Evolutionary conservation across 1,140 invertebrate species (phyloP).

Genomic region (Leguminivora glycinivorella): DNA sequence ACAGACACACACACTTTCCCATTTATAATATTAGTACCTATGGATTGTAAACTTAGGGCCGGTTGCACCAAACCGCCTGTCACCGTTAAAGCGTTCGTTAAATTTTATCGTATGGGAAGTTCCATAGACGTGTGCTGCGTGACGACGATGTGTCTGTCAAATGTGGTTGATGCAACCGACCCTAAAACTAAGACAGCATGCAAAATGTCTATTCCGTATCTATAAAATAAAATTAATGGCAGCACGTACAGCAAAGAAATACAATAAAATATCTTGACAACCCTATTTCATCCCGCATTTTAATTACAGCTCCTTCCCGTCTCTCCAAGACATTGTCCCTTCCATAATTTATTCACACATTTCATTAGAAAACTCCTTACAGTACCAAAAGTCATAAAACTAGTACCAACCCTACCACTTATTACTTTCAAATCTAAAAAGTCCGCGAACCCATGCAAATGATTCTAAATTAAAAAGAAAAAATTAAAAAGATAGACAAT

Average conservation of each 20-base stretch:
- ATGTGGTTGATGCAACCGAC: too few relatives aligned
- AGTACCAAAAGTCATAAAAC: not conserved
- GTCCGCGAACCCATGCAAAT: constrained; percentile 63
- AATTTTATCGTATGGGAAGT: too few relatives aligned
- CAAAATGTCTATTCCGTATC: not conserved
- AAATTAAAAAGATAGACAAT: constrained; percentile 71
- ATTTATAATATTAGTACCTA: too few relatives aligned
- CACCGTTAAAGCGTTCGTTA: too few relatives aligned
- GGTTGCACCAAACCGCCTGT: too few relatives aligned
- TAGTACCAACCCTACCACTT: not conserved
- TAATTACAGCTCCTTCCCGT: constrained; percentile 68
- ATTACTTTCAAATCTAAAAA: not conserved
- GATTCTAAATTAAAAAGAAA: constrained; percentile 57
- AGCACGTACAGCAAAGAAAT: not conserved
- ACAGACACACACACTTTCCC: too few relatives aligned
- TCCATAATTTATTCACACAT: constrained; percentile 69
- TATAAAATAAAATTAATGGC: not conserved
- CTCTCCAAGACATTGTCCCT: constrained; percentile 65
- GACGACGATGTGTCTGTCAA: too few relatives aligned
- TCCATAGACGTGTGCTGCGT: too few relatives aligned
- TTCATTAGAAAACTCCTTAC: constrained; percentile 54
- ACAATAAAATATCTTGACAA: constrained; percentile 37
- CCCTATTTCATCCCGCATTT: constrained; percentile 58
- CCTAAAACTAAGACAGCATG: not conserved
- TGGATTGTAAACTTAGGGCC: too few relatives aligned